phyloP scores from a whole-genome alignment of 2,888 invertebrate species.

The Octodonta nipae region DNA sequence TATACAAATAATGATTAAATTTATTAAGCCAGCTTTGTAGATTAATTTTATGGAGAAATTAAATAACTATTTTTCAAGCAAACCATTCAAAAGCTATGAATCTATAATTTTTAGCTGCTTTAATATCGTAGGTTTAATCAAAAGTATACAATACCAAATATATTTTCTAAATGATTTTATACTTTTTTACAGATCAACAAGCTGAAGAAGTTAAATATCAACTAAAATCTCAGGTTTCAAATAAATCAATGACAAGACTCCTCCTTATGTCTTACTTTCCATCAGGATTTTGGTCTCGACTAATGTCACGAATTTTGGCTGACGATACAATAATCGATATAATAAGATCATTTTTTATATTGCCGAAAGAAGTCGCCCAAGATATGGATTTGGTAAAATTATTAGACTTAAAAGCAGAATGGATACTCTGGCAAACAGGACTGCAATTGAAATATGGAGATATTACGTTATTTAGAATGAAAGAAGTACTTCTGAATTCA shows the following conservation, averaged over 20 bases:
- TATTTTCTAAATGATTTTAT: conserved; percentile 8
- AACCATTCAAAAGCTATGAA: too few relatives aligned
- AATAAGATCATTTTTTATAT: conserved; percentile 56
- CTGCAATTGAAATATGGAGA: conserved; percentile 73
- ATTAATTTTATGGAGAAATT: too few relatives aligned
- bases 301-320: conserved; percentile 82
- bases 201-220: conserved; percentile 24
- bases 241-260: conserved; percentile 54
- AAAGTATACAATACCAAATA: too few relatives aligned
- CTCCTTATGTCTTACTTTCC: conserved; percentile 94
- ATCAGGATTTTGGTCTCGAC: conserved; percentile 92
- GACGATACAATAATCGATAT: conserved; percentile 74
- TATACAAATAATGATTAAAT: too few relatives aligned
- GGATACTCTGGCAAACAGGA: conserved; percentile 91
- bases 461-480: conserved; percentile 66
- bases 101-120: too few relatives aligned
- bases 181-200: conserved; percentile 17
- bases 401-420: conserved; percentile 63
- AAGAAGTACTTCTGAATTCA: conserved; percentile 56
- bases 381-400: conserved; percentile 48
- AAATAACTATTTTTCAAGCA: too few relatives aligned
- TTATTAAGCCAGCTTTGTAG: too few relatives aligned
- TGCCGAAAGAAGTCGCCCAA: conserved; percentile 56
- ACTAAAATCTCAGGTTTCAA: conserved; percentile 38
- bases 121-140: too few relatives aligned